These are phyloP conservation scores for Poecilus cupreus DNA, from an alignment of 2,888 invertebrate genomes.

Conservation along the genomic window DNA sequence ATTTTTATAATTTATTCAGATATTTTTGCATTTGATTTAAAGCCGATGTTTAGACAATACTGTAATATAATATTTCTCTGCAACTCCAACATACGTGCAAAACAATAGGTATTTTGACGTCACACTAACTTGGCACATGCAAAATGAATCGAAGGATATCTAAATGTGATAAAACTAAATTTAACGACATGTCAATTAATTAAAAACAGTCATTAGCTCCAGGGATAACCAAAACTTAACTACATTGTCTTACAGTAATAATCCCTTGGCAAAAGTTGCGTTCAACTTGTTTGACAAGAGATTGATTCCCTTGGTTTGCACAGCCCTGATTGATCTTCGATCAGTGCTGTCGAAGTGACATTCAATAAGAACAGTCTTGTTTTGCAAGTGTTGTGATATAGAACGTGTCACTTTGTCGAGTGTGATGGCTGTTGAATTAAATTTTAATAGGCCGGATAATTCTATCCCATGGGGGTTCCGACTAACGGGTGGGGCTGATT, in stretches of 20 bases:
- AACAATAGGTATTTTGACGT: slow-evolving; percentile 5
- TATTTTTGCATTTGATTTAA: no score
- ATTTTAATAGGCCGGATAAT: slow-evolving; percentile 76
- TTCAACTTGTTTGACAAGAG: not conserved
- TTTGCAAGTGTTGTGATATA: slow-evolving; percentile 40
- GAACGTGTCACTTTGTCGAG: not conserved
- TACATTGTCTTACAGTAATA: not conserved
- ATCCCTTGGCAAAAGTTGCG: not conserved
- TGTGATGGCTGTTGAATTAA: slow-evolving; percentile 79
- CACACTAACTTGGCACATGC: slow-evolving; percentile 46
- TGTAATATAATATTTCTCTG: not conserved
- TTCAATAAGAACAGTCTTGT: slow-evolving; percentile 42
- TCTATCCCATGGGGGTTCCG: slow-evolving; percentile 86
- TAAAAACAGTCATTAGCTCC: slow-evolving; percentile 28
- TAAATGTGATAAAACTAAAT: slow-evolving; percentile 55
- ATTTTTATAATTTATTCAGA: no score
- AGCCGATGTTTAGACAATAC: no score
- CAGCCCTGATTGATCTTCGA: slow-evolving; percentile 32
- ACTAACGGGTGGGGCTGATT: slow-evolving; percentile 84
- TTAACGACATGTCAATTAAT: slow-evolving; percentile 42
- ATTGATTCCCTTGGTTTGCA: not conserved
- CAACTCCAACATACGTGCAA: not conserved
- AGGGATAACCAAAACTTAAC: slow-evolving; percentile 38
- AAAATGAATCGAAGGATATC: slow-evolving; percentile 34
- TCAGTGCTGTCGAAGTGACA: slow-evolving; percentile 7